Evolutionary conservation across 2,888 invertebrate species (phyloP).

Genomic region (Conops quadrifasciatus): DNA sequence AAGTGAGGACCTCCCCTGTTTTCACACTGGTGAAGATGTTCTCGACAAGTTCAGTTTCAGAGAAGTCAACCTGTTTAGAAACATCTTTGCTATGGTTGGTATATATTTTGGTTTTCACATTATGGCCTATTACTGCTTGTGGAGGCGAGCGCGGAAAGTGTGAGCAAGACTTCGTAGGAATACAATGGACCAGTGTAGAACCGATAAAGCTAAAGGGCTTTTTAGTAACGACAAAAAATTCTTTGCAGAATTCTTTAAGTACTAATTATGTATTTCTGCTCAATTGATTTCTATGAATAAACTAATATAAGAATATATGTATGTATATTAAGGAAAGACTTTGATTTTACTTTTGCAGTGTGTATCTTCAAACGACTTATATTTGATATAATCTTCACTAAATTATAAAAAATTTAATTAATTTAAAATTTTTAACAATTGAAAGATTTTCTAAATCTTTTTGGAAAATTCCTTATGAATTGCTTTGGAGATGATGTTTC

Average conservation of each 20-base stretch:
- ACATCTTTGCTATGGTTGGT: constrained; percentile 73
- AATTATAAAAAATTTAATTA: too few relatives aligned
- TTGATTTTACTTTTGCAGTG: too few relatives aligned
- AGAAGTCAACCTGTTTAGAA: constrained; percentile 70
- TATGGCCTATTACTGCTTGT: constrained; percentile 74
- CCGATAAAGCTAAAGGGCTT: background rate
- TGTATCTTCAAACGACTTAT: too few relatives aligned
- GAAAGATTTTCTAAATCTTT: too few relatives aligned
- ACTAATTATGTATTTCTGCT: constrained; percentile 30
- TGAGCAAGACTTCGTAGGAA: constrained; percentile 39
- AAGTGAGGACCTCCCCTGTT: constrained; percentile 74
- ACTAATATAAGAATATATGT: background rate
- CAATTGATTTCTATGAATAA: constrained; percentile 34
- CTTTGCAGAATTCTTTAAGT: background rate
- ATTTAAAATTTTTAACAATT: too few relatives aligned
- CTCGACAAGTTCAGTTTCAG: constrained; percentile 78
- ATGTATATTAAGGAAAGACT: too few relatives aligned
- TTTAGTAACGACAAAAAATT: too few relatives aligned
- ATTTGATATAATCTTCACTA: too few relatives aligned
- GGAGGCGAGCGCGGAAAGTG: constrained; percentile 71
- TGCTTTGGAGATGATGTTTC: too few relatives aligned
- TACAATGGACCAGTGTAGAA: constrained; percentile 20
- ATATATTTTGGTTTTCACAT: constrained; percentile 77
- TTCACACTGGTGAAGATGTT: constrained; percentile 76
- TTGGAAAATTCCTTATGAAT: too few relatives aligned